phyloP scores from a whole-genome alignment of 2,888 invertebrate genomes.

The Chydorus sphaericus region DNA sequence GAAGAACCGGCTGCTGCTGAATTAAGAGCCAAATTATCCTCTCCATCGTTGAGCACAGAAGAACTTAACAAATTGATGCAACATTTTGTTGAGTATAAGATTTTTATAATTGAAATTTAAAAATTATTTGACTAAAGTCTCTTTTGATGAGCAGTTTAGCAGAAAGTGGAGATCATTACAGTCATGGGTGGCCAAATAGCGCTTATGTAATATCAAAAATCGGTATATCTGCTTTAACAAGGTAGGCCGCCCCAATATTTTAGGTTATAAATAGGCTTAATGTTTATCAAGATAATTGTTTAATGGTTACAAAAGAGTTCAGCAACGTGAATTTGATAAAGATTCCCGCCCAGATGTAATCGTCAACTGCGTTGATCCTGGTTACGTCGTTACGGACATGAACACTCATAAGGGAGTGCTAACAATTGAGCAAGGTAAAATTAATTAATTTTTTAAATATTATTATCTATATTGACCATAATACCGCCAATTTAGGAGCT shows the following conservation, averaged over 20 bases:
- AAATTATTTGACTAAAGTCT: not conserved
- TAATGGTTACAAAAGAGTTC: conserved; percentile 40
- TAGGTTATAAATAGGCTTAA: too few relatives aligned
- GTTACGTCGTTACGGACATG: conserved; percentile 12
- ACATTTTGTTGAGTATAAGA: conserved; percentile 46
- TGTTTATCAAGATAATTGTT: too few relatives aligned
- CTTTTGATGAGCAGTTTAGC: conserved; percentile 24
- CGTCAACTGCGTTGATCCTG: conserved; percentile 27
- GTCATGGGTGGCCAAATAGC: conserved; percentile 19
- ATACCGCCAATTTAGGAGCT: not conserved
- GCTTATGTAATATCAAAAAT: conserved; percentile 60
- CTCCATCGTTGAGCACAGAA: conserved; percentile 40
- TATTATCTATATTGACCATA: not conserved
- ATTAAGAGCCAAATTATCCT: conserved; percentile 39
- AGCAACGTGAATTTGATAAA: conserved; percentile 42
- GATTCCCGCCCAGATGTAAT: conserved; percentile 29
- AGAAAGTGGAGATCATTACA: conserved; percentile 33
- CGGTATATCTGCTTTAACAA: conserved; percentile 44
- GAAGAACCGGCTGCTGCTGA: conserved; percentile 26
- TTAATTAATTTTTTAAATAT: not conserved
- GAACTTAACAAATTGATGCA: conserved; percentile 45
- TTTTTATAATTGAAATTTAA: not conserved
- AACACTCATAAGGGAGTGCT: conserved; percentile 7
- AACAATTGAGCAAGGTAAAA: conserved; percentile 11
- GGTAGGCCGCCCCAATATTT: too few relatives aligned